Percentiles rank a stretch among this genome's conserved stretches.
Evolutionary conservation across 2,888 invertebrate species (phyloP).

Genomic region (Sicus ferrugineus): DNA sequence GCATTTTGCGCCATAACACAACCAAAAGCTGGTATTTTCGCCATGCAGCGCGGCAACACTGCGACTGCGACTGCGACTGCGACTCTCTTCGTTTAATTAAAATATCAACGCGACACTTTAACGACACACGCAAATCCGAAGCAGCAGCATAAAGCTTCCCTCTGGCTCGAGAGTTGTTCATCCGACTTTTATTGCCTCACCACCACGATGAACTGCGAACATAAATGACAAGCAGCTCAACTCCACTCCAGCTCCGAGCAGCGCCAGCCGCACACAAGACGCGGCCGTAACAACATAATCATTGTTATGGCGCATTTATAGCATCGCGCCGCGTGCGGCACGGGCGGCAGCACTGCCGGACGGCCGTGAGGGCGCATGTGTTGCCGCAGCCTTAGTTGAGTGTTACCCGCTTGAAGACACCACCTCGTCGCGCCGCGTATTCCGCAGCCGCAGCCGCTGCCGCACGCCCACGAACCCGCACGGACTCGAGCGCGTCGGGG

Average conservation of each 20-base stretch:
- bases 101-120: slow-evolving; percentile 59
- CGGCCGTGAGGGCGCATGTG: background rate
- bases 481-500: background rate
- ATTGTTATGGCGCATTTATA: slow-evolving; percentile 32
- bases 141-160: slow-evolving; percentile 21
- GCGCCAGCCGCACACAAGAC: background rate
- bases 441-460: background rate
- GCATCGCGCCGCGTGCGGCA: slow-evolving; percentile 10
- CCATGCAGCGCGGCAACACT: no score
- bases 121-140: slow-evolving; percentile 44
- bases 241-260: slow-evolving; percentile 11
- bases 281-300: slow-evolving; percentile 32
- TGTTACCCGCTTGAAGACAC: background rate
- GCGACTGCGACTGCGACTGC: no score
- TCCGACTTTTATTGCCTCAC: slow-evolving; percentile 13
- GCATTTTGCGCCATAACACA: no score
- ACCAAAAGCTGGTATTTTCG: no score
- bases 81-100: slow-evolving; percentile 51
- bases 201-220: slow-evolving; percentile 14
- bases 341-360: slow-evolving; percentile 2
- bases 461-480: background rate
- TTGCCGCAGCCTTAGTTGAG: slow-evolving; percentile 25
- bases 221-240: slow-evolving; percentile 33
- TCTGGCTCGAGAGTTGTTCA: background rate
- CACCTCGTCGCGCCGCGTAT: background rate